These are phyloP conservation scores for Martes martes DNA, from an alignment of 2,113 vertebrate genomes.

Conservation along the genomic window DNA sequence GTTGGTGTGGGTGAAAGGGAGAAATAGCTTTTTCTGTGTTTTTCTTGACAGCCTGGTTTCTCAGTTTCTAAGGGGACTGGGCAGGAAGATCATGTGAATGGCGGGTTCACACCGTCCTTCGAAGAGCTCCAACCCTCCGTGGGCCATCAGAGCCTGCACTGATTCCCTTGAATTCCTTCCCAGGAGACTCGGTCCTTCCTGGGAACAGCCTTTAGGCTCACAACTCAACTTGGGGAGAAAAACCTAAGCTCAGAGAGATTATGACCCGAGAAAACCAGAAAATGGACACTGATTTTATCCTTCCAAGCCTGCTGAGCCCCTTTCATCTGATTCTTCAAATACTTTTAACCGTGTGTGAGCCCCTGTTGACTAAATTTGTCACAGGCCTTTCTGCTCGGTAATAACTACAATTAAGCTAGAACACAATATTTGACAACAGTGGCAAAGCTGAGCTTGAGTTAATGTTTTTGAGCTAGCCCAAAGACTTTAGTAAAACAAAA, in stretches of 20 bases:
- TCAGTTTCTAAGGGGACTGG: not conserved
- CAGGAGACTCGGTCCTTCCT: not conserved
- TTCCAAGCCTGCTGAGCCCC: not conserved
- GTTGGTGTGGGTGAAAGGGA: not conserved
- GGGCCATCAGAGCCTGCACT: not conserved
- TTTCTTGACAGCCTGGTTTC: not conserved
- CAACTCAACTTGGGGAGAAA: not conserved
- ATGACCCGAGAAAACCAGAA: not conserved
- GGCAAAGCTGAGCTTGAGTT: slow-evolving; percentile 42
- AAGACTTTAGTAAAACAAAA: slow-evolving; percentile 13
- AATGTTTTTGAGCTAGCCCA: slow-evolving; percentile 18
- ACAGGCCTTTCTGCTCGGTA: slow-evolving; percentile 27
- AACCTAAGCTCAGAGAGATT: not conserved
- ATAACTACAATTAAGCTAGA: slow-evolving; percentile 41
- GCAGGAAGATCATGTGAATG: not conserved
- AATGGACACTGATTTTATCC: not conserved
- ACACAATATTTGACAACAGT: not conserved
- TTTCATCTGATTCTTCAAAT: slow-evolving; percentile 36
- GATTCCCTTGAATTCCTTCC: not conserved
- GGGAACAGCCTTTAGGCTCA: not conserved
- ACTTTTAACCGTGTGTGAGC: not conserved
- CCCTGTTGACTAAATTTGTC: slow-evolving; percentile 23
- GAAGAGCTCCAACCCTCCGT: not conserved
- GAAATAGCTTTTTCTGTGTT: not conserved
- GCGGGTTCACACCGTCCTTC: not conserved